Evolutionary conservation across 2,113 vertebrate species (phyloP).

Genomic region (Pterocles gutturalis): DNA sequence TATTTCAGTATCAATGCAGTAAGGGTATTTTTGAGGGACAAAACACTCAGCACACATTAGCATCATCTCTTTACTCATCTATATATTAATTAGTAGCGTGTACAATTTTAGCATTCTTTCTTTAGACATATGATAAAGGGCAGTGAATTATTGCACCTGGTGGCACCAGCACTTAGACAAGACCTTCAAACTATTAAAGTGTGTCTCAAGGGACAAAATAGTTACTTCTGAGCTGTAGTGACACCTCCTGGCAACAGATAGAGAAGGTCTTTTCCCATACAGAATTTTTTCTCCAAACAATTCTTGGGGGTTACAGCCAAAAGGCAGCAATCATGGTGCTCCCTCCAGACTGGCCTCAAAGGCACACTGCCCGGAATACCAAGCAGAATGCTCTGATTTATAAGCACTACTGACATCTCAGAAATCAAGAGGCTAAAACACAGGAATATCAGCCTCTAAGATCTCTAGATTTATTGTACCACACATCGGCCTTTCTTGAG

Average conservation of each 20-base stretch:
- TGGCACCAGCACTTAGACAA: neutral
- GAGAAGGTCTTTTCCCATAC: neutral
- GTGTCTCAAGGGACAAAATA: neutral
- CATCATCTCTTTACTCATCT: neutral
- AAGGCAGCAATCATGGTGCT: neutral
- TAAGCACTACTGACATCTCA: neutral
- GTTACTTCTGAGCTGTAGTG: slow-evolving; percentile 71
- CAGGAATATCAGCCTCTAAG: neutral
- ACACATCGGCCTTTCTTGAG: neutral
- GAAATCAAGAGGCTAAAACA: neutral
- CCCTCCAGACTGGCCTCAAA: neutral
- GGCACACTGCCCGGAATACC: neutral
- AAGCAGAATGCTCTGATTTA: neutral
- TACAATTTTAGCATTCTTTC: neutral
- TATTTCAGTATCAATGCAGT: rapidly evolving
- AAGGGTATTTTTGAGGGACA: neutral
- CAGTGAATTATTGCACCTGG: neutral
- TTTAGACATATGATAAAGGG: rapidly evolving
- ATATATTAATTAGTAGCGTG: neutral
- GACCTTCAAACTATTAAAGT: neutral
- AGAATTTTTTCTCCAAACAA: neutral
- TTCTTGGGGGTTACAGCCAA: neutral
- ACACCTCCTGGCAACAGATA: slow-evolving; percentile 78
- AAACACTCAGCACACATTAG: too few species aligned
- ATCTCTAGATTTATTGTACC: slow-evolving; percentile 13